Conservation (phyloP, 30 jellyfish, hydroid and myxozoan species). For the Aurelia sp. region DNA sequence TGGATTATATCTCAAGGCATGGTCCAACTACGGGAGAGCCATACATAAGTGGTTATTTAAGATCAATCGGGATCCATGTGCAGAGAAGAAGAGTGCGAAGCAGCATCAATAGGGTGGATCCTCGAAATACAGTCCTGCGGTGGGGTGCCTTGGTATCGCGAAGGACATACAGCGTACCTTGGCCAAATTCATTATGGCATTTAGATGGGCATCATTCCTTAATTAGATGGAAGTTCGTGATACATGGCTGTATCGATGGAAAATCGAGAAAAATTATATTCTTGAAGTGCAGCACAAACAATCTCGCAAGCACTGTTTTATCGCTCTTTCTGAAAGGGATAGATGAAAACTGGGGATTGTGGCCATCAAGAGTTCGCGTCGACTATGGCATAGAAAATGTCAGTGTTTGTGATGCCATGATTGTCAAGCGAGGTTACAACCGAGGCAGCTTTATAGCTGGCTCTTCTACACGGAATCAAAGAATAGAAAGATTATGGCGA, state of each 20-base stretch:
- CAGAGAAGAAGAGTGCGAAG: slow-evolving; percentile 29
- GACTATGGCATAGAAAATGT: slow-evolving; percentile 38
- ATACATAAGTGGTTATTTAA: slow-evolving; percentile 13
- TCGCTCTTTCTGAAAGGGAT: slow-evolving; percentile 21
- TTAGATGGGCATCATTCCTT: too few species aligned
- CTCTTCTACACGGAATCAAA: slow-evolving; percentile 39
- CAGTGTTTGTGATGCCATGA: slow-evolving; percentile 32
- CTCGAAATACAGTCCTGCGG: too few species aligned
- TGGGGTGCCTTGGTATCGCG: too few species aligned
- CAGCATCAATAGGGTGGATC: too few species aligned
- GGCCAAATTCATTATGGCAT: too few species aligned
- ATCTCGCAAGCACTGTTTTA: slow-evolving; percentile 27
- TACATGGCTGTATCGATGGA: too few species aligned
- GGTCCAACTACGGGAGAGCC: slow-evolving; percentile 58
- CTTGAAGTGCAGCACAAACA: slow-evolving; percentile 21
- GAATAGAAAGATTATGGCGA: too few species aligned
- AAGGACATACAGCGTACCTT: too few species aligned
- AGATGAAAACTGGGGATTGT: slow-evolving; percentile 29
- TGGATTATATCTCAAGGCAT: not conserved
- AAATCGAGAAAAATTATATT: too few species aligned
- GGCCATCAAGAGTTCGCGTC: slow-evolving; percentile 41
- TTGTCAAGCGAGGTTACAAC: slow-evolving; percentile 43
- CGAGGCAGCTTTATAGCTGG: slow-evolving; percentile 63
- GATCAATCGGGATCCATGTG: slow-evolving; percentile 32
- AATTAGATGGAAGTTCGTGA: too few species aligned